Evolutionary conservation across 2,888 invertebrate species (phyloP).

Genomic region (Ernsta delagoae): DNA sequence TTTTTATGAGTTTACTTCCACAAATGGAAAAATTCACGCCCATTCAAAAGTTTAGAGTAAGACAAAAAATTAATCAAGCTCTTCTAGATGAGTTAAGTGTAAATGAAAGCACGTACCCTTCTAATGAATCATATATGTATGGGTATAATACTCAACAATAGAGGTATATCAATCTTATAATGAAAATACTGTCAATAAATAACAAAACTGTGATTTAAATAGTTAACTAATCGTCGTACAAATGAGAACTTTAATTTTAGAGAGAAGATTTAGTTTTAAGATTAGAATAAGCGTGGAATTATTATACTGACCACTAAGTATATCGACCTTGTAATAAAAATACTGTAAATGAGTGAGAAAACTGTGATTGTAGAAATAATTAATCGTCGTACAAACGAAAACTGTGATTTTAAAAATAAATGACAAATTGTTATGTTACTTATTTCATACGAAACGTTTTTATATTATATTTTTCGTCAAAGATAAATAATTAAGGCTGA

Average conservation of each 20-base stretch:
- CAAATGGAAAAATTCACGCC: constrained; percentile 44
- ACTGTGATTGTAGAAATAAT: constrained; percentile 10
- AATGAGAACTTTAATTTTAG: constrained; percentile 6
- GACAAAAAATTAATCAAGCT: constrained; percentile 41
- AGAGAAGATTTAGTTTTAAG: constrained; percentile 6
- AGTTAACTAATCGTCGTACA: constrained; percentile 7
- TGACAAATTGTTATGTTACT: not conserved
- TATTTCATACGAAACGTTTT: constrained; percentile 30
- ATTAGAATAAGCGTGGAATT: constrained; percentile 6
- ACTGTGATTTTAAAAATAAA: constrained; percentile 4
- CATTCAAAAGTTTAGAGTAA: constrained; percentile 42
- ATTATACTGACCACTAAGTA: constrained; percentile 8
- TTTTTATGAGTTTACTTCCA: constrained; percentile 43
- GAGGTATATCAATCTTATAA: constrained; percentile 24
- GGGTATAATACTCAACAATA: constrained; percentile 30
- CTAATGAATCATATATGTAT: constrained; percentile 21
- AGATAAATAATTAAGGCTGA: constrained; percentile 42
- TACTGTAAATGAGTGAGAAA: constrained; percentile 8
- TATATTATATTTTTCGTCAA: constrained; percentile 41
- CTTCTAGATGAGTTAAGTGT: constrained; percentile 25
- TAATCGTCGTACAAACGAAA: constrained; percentile 3
- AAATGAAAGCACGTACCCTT: constrained; percentile 2
- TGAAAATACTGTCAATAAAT: constrained; percentile 31
- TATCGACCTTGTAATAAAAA: constrained; percentile 6
- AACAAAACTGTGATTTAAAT: constrained; percentile 7